A percentile compares a stretch with the other conserved stretches of the same genome.
These are phyloP conservation scores for Temnothorax longispinosus DNA, from an alignment of 1,140 invertebrate species.

Conservation along the genomic window DNA sequence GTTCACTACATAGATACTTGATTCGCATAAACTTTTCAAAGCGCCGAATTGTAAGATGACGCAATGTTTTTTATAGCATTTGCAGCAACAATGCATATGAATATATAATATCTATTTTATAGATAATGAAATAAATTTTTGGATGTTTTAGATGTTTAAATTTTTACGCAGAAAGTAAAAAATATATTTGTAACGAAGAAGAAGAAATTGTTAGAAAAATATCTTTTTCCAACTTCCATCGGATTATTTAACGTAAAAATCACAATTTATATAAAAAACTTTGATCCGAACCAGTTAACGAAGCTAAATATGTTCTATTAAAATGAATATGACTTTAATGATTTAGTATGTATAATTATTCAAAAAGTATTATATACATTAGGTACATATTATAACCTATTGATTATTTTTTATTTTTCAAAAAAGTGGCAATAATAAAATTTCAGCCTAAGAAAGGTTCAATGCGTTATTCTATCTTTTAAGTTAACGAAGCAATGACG, in stretches of 20 bases:
- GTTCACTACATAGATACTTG: slow-evolving; percentile 56
- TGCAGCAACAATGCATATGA: neutral
- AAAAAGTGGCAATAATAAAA: too few species aligned
- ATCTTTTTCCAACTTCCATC: too few species aligned
- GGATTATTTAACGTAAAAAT: neutral
- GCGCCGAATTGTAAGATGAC: neutral
- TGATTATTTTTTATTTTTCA: too few species aligned
- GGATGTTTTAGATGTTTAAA: neutral
- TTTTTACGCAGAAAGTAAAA: neutral
- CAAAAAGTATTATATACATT: too few species aligned
- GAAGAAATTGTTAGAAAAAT: neutral
- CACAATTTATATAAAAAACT: neutral
- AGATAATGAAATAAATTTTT: neutral
- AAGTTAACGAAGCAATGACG: too few species aligned
- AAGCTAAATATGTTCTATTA: neutral
- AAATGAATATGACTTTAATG: neutral
- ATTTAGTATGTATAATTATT: neutral
- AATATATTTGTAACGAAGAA: neutral
- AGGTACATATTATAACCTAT: too few species aligned
- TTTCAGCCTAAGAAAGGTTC: too few species aligned
- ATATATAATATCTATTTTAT: neutral
- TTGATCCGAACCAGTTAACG: neutral
- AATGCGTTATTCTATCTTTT: too few species aligned
- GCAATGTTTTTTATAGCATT: neutral
- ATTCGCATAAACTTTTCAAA: slow-evolving; percentile 68